These are phyloP conservation scores for Lithobates sylvaticus DNA, from an alignment of 2,797 vertebrate genomes.

Conservation along the genomic window DNA sequence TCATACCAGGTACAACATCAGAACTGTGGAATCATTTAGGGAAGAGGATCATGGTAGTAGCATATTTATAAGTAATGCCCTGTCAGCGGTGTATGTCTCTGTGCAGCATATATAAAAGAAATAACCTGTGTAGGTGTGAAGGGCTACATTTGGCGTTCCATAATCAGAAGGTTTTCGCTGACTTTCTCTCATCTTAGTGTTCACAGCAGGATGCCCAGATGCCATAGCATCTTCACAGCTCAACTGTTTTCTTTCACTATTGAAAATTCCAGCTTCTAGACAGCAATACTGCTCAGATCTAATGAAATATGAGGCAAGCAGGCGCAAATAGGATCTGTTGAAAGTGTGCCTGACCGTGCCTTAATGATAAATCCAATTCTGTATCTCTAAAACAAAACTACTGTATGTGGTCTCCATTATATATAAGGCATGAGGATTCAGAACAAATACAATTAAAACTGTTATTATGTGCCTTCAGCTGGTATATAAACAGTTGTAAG, in stretches of 20 bases:
- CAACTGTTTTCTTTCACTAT: constrained; percentile 20
- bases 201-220: constrained; percentile 52
- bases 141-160: constrained; percentile 43
- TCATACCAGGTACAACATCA: background rate
- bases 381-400: background rate
- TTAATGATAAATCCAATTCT: background rate
- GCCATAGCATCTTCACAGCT: constrained; percentile 54
- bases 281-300: constrained; percentile 13
- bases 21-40: constrained; percentile 15
- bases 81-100: constrained; percentile 44
- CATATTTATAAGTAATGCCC: constrained; percentile 25
- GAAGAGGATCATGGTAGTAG: constrained; percentile 28
- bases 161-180: constrained; percentile 59
- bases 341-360: background rate
- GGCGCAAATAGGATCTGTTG: constrained; percentile 5
- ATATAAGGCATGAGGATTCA: background rate
- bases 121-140: constrained; percentile 59
- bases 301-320: constrained; percentile 20
- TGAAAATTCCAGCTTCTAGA: background rate
- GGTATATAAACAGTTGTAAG: background rate
- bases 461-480: background rate
- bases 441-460: too few species aligned
- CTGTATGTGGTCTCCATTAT: too few species aligned
- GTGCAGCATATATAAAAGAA: constrained; percentile 33
- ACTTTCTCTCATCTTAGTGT: constrained; percentile 53